A percentile compares a stretch with the other conserved stretches of the same genome.
Conservation (phyloP, 1,140 invertebrate genomes). For the Drosophila mayri region DNA sequence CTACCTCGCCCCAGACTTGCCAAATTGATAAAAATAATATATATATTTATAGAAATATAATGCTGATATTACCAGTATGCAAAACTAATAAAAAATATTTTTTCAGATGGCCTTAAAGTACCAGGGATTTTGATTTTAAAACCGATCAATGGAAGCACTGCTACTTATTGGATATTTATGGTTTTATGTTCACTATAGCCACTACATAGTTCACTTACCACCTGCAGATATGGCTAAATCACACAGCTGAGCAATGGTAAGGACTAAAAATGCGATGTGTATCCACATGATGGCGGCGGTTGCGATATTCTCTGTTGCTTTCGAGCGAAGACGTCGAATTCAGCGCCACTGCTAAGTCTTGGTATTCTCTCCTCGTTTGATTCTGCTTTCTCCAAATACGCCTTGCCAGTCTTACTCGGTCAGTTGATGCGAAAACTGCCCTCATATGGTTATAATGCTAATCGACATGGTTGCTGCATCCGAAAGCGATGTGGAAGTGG, state of each 20-base stretch:
- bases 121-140: neutral
- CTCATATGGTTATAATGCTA: conserved; percentile 32
- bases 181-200: neutral
- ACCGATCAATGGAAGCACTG: neutral
- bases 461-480: conserved; percentile 18
- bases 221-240: conserved; percentile 62
- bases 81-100: neutral
- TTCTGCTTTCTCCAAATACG: conserved; percentile 13
- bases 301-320: conserved; percentile 33
- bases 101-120: too few relatives aligned
- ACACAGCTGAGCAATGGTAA: conserved; percentile 66
- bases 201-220: conserved; percentile 45
- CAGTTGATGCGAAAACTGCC: conserved; percentile 23
- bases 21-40: neutral
- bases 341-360: conserved; percentile 44
- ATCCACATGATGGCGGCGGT: conserved; percentile 71
- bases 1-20: conserved; percentile 64
- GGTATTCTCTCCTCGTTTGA: conserved; percentile 42
- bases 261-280: conserved; percentile 42
- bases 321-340: conserved; percentile 32
- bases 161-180: neutral
- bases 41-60: neutral
- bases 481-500: conserved; percentile 11
- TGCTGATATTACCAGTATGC: too few relatives aligned
- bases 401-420: conserved; percentile 30